Conservation (phyloP, 2,888 invertebrate genomes). For the Lasioglossum calceatum region DNA sequence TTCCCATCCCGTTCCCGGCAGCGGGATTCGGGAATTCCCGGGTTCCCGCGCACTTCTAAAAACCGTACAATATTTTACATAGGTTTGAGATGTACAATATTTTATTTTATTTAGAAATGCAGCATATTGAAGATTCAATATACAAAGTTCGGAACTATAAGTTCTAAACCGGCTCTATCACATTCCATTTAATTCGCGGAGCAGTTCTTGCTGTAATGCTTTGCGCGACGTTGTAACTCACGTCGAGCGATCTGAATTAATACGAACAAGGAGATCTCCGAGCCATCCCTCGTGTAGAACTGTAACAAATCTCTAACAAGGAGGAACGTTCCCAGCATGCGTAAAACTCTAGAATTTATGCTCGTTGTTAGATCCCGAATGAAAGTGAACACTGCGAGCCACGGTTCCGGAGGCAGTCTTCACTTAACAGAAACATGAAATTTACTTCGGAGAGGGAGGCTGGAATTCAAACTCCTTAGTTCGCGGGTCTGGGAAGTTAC, state of each 20-base stretch:
- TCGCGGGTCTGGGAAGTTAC: background rate
- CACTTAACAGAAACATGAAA: conserved; percentile 24
- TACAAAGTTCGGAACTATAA: background rate
- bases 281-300: background rate
- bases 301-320: conserved; percentile 22
- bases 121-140: background rate
- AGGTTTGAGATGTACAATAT: background rate
- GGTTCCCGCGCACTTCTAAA: no score
- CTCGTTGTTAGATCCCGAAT: conserved; percentile 15
- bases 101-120: background rate
- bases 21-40: no score
- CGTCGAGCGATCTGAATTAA: conserved; percentile 21
- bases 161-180: background rate
- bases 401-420: background rate
- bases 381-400: background rate
- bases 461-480: conserved; percentile 16
- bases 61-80: background rate
- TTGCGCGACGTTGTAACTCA: conserved; percentile 12
- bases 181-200: background rate
- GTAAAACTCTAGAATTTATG: conserved; percentile 22
- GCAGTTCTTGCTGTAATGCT: background rate
- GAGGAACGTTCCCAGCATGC: conserved; percentile 5
- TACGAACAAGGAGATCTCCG: conserved; percentile 6
- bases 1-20: no score
- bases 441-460: conserved; percentile 7